phyloP scores from a whole-genome alignment of 2,888 invertebrate species.

The Macrosiphum euphorbiae region DNA sequence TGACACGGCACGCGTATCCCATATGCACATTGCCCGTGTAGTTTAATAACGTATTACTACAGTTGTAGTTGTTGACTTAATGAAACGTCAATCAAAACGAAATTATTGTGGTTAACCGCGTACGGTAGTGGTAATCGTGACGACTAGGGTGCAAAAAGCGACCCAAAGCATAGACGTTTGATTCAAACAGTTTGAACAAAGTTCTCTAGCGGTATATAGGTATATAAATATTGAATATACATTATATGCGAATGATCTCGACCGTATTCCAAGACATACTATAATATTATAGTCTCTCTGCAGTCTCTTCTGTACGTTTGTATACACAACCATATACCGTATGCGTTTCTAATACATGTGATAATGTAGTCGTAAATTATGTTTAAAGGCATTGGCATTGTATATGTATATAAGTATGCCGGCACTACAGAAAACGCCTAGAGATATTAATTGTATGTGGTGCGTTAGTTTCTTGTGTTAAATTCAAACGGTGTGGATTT shows the following conservation, averaged over 20 bases:
- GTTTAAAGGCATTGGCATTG: neutral
- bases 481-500: neutral
- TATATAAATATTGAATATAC: neutral
- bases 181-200: neutral
- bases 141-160: neutral
- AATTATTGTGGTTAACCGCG: neutral
- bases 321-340: neutral
- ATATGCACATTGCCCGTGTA: neutral
- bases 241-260: neutral
- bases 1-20: neutral
- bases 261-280: neutral
- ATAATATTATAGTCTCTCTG: neutral
- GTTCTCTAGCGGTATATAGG: neutral
- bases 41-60: neutral
- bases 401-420: neutral
- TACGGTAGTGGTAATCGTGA: neutral
- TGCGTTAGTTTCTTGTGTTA: neutral
- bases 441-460: neutral
- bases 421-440: neutral
- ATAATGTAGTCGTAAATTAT: neutral
- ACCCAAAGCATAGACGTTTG: neutral
- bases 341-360: neutral
- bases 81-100: neutral
- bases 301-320: neutral
- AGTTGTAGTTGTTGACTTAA: neutral